Evolutionary conservation across 2,888 invertebrate genomes (phyloP), one percentile per base, ranked within the genome.

Genomic region (Philereme vetulata): DNA sequence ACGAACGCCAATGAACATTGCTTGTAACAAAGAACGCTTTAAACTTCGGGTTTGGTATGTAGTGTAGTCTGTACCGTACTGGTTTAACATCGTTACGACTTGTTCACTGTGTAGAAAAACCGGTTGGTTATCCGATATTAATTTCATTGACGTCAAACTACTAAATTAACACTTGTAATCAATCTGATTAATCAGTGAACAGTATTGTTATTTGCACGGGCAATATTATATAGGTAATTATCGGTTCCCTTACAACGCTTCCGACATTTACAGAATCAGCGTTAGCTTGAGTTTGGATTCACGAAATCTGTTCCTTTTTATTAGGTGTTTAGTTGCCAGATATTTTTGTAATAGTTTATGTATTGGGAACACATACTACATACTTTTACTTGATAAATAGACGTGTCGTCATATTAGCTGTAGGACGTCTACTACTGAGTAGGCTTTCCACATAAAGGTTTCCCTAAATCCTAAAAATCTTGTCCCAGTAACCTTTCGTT

Each of bases 91-190:
- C 21, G 44, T 44, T 33, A 48, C 11, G 11, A 10, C 5, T 48
- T 33, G 46, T 51, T 40, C 11, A 1, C 1, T 48, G 7, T 51
- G 50, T 40, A 6, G 4, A 50, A 44, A 33, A 62, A 62, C 62
- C 21, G 47, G 63, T 56, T 55, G 4, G 7, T 44, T 35, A 33
- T 44, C 11, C 40, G 38, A 58, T 34, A 8, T 45, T 38, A 21
- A 53, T 54, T 9, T 21, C 35, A 40, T 57, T 66, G 62, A 69
- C 67, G 67, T 67, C 65, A 71, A 59, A 53, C 42, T 44, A 50
- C 36, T 50, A 56, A 60, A 60, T 63, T 58, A 62, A 44, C 36
- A 40, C 48, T 60, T 53, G 48, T 56, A 62, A 64, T 57, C 47
- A 64, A 62, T 60, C 47, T 59, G 49, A 51, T 53, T 52, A 52